A percentile compares a stretch with the other conserved stretches of the same genome.
These are phyloP conservation scores for Penaeus japonicus DNA, from an alignment of 1,140 invertebrate genomes.

Conservation along the genomic window DNA sequence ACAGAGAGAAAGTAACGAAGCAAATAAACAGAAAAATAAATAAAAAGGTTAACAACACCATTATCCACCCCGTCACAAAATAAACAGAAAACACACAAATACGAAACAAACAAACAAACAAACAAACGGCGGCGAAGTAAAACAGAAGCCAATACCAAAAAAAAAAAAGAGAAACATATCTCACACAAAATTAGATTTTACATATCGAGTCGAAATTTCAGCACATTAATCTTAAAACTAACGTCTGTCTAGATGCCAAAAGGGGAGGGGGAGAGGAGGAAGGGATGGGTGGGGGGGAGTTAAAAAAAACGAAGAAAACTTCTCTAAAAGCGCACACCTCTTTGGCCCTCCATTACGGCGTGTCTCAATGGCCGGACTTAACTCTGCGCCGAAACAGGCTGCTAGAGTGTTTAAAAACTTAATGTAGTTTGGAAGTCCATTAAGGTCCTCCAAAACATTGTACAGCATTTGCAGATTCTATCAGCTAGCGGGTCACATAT, in stretches of 20 bases:
- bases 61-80: no score
- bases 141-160: not conserved
- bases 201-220: constrained; percentile 18
- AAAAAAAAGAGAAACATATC: no score
- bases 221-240: constrained; percentile 48
- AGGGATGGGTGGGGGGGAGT: not conserved
- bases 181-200: not conserved
- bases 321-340: constrained; percentile 50
- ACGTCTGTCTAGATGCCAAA: constrained; percentile 43
- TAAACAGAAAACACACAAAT: no score
- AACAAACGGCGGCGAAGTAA: not conserved
- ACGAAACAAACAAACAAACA: not conserved
- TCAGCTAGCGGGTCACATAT: constrained; percentile 58
- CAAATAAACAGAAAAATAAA: no score
- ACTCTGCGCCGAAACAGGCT: constrained; percentile 49
- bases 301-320: constrained; percentile 36
- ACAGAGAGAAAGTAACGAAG: no score
- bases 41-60: no score
- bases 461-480: constrained; percentile 59
- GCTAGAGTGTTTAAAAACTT: constrained; percentile 58
- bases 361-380: constrained; percentile 54
- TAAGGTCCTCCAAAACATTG: constrained; percentile 58
- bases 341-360: constrained; percentile 48
- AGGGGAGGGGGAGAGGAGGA: not conserved
- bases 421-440: constrained; percentile 59